These are phyloP conservation scores for Mythimna pallens DNA, from an alignment of 2,888 invertebrate genomes.

Conservation along the genomic window DNA sequence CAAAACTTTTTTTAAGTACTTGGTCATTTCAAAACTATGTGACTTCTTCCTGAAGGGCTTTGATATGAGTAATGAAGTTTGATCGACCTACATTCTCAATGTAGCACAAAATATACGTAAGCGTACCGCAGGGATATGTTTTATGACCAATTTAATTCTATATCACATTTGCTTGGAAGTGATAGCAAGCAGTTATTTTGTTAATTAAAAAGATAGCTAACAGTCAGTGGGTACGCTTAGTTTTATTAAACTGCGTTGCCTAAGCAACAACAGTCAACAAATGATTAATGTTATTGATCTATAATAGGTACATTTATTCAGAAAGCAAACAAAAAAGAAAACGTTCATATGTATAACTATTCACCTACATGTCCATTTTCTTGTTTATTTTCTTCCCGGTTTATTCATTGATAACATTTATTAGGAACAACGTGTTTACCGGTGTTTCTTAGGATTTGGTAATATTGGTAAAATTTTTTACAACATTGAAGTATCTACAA, in stretches of 20 bases:
- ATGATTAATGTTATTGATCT: neutral
- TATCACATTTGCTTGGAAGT: neutral
- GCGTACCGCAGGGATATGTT: slow-evolving; percentile 16
- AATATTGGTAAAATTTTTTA: too few species aligned
- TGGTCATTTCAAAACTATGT: neutral
- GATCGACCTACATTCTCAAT: neutral
- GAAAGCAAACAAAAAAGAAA: neutral
- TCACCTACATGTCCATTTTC: neutral
- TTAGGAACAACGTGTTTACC: neutral
- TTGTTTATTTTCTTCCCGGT: neutral
- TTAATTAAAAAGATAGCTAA: slow-evolving; percentile 25
- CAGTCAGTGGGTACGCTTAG: neutral
- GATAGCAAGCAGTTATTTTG: slow-evolving; percentile 1
- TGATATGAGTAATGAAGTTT: neutral
- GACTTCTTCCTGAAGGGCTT: slow-evolving; percentile 1
- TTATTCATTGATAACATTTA: neutral
- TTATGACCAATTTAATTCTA: slow-evolving; percentile 15
- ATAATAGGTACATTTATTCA: neutral
- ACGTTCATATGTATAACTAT: neutral
- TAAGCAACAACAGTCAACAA: neutral
- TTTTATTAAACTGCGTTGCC: slow-evolving; percentile 6
- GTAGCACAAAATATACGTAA: slow-evolving; percentile 1
- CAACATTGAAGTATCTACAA: neutral
- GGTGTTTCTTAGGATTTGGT: neutral
- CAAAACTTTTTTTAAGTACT: neutral